A percentile compares a stretch with the other conserved stretches of the same genome.
Evolutionary conservation across 2,888 invertebrate genomes (phyloP).

Genomic region (Electrophaes corylata): DNA sequence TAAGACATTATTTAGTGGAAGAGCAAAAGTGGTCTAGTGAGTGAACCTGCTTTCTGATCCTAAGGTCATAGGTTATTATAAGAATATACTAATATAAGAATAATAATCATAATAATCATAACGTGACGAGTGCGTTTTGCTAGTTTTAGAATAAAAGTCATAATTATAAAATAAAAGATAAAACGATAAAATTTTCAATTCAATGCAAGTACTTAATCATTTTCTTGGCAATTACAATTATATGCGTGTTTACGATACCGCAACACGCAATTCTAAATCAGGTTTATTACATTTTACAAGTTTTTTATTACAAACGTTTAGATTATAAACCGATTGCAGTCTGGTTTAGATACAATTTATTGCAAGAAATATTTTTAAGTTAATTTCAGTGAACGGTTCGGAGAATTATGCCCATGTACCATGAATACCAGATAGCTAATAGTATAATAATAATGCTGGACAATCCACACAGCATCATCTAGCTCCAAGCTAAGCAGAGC

Average conservation of each 20-base stretch:
- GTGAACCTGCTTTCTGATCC: too few relatives aligned
- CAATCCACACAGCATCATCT: too few relatives aligned
- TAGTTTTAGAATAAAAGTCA: too few relatives aligned
- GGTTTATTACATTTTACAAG: slow-evolving; percentile 16
- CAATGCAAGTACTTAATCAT: not conserved
- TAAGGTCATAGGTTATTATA: too few relatives aligned
- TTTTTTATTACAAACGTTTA: slow-evolving; percentile 12
- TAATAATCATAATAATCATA: too few relatives aligned
- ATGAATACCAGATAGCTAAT: too few relatives aligned
- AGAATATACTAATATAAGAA: too few relatives aligned
- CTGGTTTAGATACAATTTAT: slow-evolving; percentile 9
- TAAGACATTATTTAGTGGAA: not conserved
- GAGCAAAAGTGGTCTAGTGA: too few relatives aligned
- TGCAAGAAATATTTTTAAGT: not conserved
- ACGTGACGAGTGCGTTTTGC: too few relatives aligned
- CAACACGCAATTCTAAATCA: slow-evolving; percentile 14
- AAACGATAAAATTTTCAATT: not conserved
- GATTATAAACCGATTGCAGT: slow-evolving; percentile 11
- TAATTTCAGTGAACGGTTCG: not conserved
- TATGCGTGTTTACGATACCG: slow-evolving; percentile 1
- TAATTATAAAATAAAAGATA: not conserved
- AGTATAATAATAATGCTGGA: too few relatives aligned
- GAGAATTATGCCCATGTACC: too few relatives aligned
- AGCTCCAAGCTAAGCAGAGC: too few relatives aligned
- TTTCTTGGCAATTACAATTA: slow-evolving; percentile 1